Conservation (phyloP, 2,888 invertebrate genomes). For the Drosophila nr. fundita region DNA sequence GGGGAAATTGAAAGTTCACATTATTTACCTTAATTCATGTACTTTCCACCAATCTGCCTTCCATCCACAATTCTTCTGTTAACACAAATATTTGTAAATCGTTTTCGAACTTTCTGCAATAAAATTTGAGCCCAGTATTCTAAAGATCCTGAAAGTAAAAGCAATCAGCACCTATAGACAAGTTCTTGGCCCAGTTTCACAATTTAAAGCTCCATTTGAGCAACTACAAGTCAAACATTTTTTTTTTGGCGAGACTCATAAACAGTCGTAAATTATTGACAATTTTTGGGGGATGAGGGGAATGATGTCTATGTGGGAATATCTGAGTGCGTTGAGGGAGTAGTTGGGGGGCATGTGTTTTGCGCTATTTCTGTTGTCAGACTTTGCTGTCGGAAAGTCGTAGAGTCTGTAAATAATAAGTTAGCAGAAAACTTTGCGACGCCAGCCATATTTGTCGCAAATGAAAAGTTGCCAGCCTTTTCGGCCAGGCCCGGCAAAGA, state of each 20-base stretch:
- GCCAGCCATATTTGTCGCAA: conserved; percentile 79
- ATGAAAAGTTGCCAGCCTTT: conserved; percentile 76
- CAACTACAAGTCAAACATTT: conserved; percentile 49
- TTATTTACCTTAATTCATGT: background rate
- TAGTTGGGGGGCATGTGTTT: conserved; percentile 13
- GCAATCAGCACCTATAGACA: conserved; percentile 10
- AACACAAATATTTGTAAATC: background rate
- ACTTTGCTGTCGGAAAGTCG: conserved; percentile 56
- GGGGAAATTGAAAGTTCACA: background rate
- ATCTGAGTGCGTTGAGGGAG: background rate
- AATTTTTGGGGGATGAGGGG: conserved; percentile 42
- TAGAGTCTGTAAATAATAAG: conserved; percentile 77
- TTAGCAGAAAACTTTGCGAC: conserved; percentile 73
- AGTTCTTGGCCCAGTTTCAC: conserved; percentile 20
- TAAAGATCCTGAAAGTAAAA: conserved; percentile 28
- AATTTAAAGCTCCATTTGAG: conserved; percentile 53
- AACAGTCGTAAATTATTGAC: conserved; percentile 71
- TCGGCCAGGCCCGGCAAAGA: conserved; percentile 53
- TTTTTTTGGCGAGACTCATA: conserved; percentile 44
- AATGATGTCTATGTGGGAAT: background rate
- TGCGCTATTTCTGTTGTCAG: conserved; percentile 40
- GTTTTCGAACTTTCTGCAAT: background rate
- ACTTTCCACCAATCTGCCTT: background rate
- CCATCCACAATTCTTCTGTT: background rate
- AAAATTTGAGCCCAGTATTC: background rate